A percentile compares a stretch with the other conserved stretches of the same genome.
phyloP scores from a whole-genome alignment of 2,113 vertebrate genomes.

The Cyanoderma ruficeps region DNA sequence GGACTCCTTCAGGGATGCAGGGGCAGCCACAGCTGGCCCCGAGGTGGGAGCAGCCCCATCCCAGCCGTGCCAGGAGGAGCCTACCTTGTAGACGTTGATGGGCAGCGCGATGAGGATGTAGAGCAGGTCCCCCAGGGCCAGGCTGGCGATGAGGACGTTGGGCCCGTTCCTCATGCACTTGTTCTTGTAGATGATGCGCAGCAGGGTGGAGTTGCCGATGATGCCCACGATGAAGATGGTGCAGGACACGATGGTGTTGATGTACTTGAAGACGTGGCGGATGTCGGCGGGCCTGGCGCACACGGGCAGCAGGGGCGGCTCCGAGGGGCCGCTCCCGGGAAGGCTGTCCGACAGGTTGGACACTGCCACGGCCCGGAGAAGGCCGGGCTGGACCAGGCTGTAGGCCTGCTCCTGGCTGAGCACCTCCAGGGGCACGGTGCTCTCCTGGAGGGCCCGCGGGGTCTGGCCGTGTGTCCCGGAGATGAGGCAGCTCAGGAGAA shows the following conservation, averaged over 20 bases:
- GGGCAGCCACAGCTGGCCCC: accelerated
- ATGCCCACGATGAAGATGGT: conserved; percentile 89
- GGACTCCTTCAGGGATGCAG: background rate
- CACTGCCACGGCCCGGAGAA: background rate
- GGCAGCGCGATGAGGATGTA: conserved; percentile 91
- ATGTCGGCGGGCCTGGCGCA: conserved; percentile 82
- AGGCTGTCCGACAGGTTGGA: background rate
- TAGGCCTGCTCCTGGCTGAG: background rate
- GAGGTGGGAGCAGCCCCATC: accelerated
- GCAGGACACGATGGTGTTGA: conserved; percentile 88
- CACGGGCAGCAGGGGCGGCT: conserved; percentile 71
- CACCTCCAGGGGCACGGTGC: background rate
- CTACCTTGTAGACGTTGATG: conserved; percentile 88
- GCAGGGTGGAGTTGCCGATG: conserved; percentile 87
- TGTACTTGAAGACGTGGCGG: conserved; percentile 84
- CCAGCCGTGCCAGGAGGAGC: accelerated
- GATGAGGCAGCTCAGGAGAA: conserved; percentile 34
- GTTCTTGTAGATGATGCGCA: conserved; percentile 92
- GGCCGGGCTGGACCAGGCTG: background rate
- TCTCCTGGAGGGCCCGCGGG: background rate
- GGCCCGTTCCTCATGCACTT: conserved; percentile 93
- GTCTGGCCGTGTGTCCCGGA: background rate
- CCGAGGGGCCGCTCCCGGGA: background rate
- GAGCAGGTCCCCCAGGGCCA: conserved; percentile 88
- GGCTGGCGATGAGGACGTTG: conserved; percentile 88